Conservation (phyloP, 2,888 invertebrate genomes). For the Cheilosia vernalis region DNA sequence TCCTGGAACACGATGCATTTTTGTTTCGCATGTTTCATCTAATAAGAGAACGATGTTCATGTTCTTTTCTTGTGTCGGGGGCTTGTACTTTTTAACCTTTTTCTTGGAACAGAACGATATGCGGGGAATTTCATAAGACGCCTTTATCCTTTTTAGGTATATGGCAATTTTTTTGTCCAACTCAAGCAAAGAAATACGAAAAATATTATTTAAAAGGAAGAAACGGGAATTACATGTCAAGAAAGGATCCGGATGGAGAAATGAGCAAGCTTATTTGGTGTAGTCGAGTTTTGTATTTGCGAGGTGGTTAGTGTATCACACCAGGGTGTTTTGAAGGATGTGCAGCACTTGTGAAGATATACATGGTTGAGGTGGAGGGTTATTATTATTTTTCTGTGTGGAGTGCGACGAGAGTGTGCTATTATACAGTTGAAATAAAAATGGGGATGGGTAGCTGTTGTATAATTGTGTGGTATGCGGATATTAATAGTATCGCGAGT, state of each 20-base stretch:
- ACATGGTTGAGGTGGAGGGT: neutral
- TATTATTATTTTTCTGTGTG: neutral
- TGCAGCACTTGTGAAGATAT: neutral
- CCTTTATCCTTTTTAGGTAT: constrained; percentile 17
- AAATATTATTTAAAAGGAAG: constrained; percentile 25
- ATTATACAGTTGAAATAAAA: no score
- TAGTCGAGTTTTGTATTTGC: constrained; percentile 23
- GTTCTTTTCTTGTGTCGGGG: constrained; percentile 25
- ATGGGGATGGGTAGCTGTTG: neutral
- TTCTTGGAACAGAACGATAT: neutral
- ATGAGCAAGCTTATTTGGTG: constrained; percentile 44
- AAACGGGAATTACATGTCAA: constrained; percentile 37
- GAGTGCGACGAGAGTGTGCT: neutral
- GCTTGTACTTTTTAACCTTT: constrained; percentile 6
- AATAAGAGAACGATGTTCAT: constrained; percentile 71
- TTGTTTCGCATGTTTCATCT: constrained; percentile 68
- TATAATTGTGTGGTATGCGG: neutral
- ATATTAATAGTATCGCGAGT: no score
- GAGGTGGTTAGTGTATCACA: neutral
- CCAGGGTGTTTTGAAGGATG: neutral
- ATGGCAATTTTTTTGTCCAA: neutral
- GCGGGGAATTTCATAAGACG: constrained; percentile 4
- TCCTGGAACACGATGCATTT: constrained; percentile 54
- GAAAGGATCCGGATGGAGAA: constrained; percentile 6
- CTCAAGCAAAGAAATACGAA: neutral